Conservation (phyloP, 2,797 vertebrate genomes). For the Sebastolobus altivelis region DNA sequence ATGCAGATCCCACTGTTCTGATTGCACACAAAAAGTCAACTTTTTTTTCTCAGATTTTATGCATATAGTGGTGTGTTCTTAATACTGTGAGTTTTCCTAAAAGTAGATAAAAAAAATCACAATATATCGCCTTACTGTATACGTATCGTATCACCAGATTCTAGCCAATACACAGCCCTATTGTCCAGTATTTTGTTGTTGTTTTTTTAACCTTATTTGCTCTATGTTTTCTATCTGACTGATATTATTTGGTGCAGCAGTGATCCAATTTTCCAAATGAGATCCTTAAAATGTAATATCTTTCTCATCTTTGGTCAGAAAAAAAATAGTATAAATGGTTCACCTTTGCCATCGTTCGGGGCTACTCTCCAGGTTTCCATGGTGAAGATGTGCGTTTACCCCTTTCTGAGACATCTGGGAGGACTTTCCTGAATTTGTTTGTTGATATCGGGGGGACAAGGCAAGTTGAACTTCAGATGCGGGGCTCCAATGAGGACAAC, state of each 20-base stretch:
- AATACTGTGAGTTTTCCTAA: too few relatives aligned
- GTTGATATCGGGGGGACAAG: slow-evolving; percentile 24
- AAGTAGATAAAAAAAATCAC: too few relatives aligned
- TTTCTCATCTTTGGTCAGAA: not conserved
- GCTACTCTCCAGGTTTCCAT: slow-evolving; percentile 6
- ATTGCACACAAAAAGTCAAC: too few relatives aligned
- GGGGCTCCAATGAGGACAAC: not conserved
- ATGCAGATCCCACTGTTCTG: too few relatives aligned
- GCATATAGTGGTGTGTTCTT: too few relatives aligned
- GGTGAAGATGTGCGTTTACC: slow-evolving; percentile 16
- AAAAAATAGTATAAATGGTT: not conserved
- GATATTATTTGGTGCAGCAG: not conserved
- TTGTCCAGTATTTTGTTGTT: not conserved
- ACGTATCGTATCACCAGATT: too few relatives aligned
- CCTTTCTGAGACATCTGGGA: not conserved
- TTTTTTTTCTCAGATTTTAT: too few relatives aligned
- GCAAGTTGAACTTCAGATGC: slow-evolving; percentile 13
- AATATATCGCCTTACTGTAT: fast-evolving
- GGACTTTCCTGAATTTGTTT: slow-evolving; percentile 7
- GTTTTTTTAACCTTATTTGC: not conserved
- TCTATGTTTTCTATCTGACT: not conserved
- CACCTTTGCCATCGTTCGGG: slow-evolving; percentile 54
- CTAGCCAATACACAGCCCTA: too few relatives aligned
- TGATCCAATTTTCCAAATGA: not conserved
- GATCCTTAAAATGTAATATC: not conserved